phyloP scores from a whole-genome alignment of 2,888 invertebrate species.

The Pterobdella sp. region DNA sequence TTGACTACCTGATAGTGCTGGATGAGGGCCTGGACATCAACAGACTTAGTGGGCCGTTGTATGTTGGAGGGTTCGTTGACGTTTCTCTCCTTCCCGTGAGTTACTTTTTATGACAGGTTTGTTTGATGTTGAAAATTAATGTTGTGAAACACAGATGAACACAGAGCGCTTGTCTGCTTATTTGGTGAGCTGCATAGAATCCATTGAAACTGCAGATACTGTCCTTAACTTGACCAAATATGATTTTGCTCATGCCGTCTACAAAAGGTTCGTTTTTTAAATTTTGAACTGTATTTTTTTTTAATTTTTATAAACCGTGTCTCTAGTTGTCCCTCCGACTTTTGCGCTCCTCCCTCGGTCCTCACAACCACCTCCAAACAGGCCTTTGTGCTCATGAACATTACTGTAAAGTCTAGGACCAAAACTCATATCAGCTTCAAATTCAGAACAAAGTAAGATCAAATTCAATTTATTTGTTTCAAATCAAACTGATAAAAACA shows the following conservation, averaged over 20 bases:
- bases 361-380: constrained; percentile 34
- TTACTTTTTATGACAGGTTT: not conserved
- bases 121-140: not conserved
- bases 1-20: constrained; percentile 37
- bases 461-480: not conserved
- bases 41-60: constrained; percentile 33
- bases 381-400: constrained; percentile 33
- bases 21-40: constrained; percentile 32
- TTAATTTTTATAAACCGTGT: not conserved
- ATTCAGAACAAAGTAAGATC: constrained; percentile 35
- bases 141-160: constrained; percentile 31
- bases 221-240: constrained; percentile 31
- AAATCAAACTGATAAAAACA: no score
- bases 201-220: constrained; percentile 27
- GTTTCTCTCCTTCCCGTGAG: constrained; percentile 36
- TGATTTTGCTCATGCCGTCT: constrained; percentile 29
- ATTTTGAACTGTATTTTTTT: not conserved
- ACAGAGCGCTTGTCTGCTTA: constrained; percentile 37
- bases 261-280: not conserved
- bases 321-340: constrained; percentile 36
- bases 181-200: constrained; percentile 37
- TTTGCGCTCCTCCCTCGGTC: constrained; percentile 36
- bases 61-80: constrained; percentile 38
- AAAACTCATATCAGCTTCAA: constrained; percentile 34
- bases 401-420: constrained; percentile 35